Base-by-base conservation (phyloP, 1,140 invertebrate species). In the Papilio glaucus region DNA sequence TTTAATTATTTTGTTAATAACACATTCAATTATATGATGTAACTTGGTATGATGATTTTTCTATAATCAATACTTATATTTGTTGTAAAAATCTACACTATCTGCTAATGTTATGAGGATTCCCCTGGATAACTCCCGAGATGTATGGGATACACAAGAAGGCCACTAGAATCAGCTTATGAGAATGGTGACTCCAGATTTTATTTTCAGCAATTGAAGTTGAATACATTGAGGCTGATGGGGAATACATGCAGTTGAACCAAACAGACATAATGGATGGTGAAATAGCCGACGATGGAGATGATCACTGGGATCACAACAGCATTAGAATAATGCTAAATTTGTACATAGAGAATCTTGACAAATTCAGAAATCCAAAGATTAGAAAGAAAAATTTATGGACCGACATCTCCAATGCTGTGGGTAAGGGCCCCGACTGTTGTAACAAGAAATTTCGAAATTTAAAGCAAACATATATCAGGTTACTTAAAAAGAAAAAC, bases 401-500 rank as follows among this genome's bases (percentile, higher is more conserved):
- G 91, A 73, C 85, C 7, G 88, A 93, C 5, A 90, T 92, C 38
- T 79, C 79, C 1, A 84, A 83, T 71, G 80, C 77, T 6, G 76
- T 93, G 4, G 87, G 87, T 0, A 91, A 90, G 78, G 75, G 84
- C 6, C 85, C 89, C 26, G 89, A 91, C 8, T 83, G 83, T 60
- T 93, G 90, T 81, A 90, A 93, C 72, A 93, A 91, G 75, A 93
- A 93, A 75, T 91, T 91, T 77, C 83, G 91, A 73, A 93, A 91
- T 79, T 74, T 93, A 41, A 93, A 91, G 75, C 85, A 87, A 77
- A 93, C 89, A 18, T 93, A 93, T 29, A 77, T 93, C 61, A 85
- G 89, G 70, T 75, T 91, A 39, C 57, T 93, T 3, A 87, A 88
- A 70, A 91, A 88, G 71, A 90, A 86, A 74, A 90, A 84, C 49